A percentile compares a stretch with the other conserved stretches of the same genome.
phyloP scores from a whole-genome alignment of 2,113 vertebrate genomes.

The Monopterus albus region DNA sequence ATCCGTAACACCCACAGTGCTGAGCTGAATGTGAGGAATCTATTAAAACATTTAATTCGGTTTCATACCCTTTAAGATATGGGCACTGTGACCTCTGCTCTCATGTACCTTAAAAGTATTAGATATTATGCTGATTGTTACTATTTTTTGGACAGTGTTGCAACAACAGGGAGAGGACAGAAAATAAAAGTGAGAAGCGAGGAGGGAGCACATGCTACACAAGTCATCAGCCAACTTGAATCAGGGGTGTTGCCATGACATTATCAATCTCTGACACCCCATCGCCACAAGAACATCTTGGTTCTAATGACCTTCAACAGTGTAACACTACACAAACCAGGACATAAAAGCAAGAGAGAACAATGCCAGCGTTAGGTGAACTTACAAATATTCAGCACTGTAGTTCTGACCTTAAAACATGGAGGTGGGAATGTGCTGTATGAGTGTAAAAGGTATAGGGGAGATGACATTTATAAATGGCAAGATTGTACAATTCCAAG shows the following conservation, averaged over 20 bases:
- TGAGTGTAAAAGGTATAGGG: too few relatives aligned
- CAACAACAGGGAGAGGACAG: background rate
- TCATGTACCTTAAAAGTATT: background rate
- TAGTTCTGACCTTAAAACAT: too few relatives aligned
- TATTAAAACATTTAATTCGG: constrained; percentile 33
- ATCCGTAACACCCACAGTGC: constrained; percentile 36
- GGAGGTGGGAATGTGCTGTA: too few relatives aligned
- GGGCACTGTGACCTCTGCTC: constrained; percentile 23
- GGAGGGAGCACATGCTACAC: background rate
- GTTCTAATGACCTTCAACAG: background rate
- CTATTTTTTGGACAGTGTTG: background rate
- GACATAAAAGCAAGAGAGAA: too few relatives aligned
- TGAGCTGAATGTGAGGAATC: constrained; percentile 45
- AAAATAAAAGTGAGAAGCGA: background rate
- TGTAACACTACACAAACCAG: background rate
- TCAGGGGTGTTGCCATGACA: background rate
- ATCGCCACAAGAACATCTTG: background rate
- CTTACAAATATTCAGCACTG: too few relatives aligned
- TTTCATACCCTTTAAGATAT: constrained; percentile 36
- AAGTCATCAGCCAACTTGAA: background rate
- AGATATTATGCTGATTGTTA: too few relatives aligned
- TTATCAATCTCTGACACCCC: background rate
- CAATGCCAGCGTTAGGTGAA: too few relatives aligned
- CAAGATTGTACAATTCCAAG: too few relatives aligned
- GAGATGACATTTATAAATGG: too few relatives aligned